Evolutionary conservation across 2,113 vertebrate genomes (phyloP), one percentile per base, ranked within the genome.

Genomic region (Cyanoramphus novaezelandiae): DNA sequence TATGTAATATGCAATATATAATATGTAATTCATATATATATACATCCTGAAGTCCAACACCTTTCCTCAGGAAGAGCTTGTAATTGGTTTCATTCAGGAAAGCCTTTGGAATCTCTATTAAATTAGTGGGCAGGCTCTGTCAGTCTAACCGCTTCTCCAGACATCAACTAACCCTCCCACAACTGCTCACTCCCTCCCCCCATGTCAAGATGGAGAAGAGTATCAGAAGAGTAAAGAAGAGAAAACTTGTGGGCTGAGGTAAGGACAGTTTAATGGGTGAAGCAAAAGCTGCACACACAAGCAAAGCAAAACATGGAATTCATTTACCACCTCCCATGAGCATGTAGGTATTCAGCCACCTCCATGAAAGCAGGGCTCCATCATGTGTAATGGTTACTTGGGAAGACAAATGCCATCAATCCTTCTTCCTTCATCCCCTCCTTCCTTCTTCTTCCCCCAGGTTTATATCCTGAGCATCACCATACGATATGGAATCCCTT

Each of bases 91-190:
- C 10, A 57, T 91, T 92, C 79, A 71, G 57, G 46, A 91, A 92
- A 96, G 79, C 87, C 84, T 88, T 93, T 91, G 94, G 68, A 76
- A 88, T 81, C 43, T 89, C 92, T 87, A 64, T 96, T 95, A 96
- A 95, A 94, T 90, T 86, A 95, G 79, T 31, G 43, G 5, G 52
- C 80, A 81, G 65, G 49, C 31, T 92, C 57, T 96, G 43, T 94
- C 91, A 97, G 87, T 76, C 49, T 86, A 81, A 76, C n/a, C 70
- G 18, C 81, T 91, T 76, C 55, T 20, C 33, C 33, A 57, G 55
- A 33, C 55, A n/a, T 6, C 33, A 57, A 21, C 33, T n/a, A n/a
- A 15, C 33, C 8, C 2, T 8, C 33, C 33, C 55, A 57, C 33
- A n/a, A n/a, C 33, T 9, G 4, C 19, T 57, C 55, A 5, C 55